Base-by-base conservation (phyloP, 2,797 vertebrate species). In the Australoheros facetus region DNA sequence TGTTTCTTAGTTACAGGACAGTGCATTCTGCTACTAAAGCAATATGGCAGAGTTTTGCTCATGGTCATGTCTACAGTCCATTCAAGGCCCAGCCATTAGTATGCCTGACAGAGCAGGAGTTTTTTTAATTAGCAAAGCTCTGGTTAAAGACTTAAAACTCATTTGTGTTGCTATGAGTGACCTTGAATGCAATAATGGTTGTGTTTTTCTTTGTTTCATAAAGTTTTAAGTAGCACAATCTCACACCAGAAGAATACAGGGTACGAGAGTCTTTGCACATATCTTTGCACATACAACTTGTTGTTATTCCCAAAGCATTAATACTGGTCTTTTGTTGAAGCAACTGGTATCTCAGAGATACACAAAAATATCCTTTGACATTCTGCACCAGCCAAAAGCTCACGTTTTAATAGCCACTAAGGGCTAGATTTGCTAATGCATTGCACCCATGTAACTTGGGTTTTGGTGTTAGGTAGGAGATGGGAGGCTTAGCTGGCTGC, bases 61-160 rank as follows among this genome's bases (percentile, higher is more conserved):
- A 62, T 77, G 86, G 83, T 84, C 82, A 77, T 84, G 91, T 92
- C 87, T 85, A 45, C 82, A 83, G 89, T 89, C 88, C 86, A 80
- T 91, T 92, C 88, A 85, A 77, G 78, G 86, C 86, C 77, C 16
- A 34, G 70, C 81, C 81, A 91, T 93, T 88, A 90, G 81, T 85
- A 84, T 86, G 89, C 88, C 83, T 93, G 88, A 88, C 82, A 86
- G 84, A 90, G 77, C 32, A 53, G 48, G 77, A 81, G 75, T 77
- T 58, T 88, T 90, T 93, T 95, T 94, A 95, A 95, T 95, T 94
- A 92, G 90, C 80, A 92, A 89, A 92, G 80, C 90, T 88, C 73
- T 42, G 64, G 80, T 88, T 88, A 90, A 90, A 92, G 90, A 90
- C 89, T 88, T 89, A 48, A 72, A 90, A 86, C 86, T 87, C 23